Conservation (phyloP, 1,140 invertebrate genomes). For the Drosophila asahinai region DNA sequence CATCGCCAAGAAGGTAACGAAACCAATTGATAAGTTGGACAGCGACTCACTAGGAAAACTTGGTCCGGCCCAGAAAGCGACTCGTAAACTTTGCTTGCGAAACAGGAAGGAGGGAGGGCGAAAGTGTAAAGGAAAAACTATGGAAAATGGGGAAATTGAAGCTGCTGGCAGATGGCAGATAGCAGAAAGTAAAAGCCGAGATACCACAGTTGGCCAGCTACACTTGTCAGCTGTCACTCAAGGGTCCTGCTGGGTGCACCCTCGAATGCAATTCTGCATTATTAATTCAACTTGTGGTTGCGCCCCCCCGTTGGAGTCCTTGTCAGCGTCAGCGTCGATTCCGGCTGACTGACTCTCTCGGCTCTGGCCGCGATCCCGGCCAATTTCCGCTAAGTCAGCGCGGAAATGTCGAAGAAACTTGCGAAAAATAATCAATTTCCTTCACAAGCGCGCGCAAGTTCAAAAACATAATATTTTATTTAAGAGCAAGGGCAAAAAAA, state of each 20-base stretch:
- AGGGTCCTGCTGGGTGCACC: not conserved
- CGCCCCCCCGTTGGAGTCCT: not conserved
- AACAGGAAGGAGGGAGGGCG: too few relatives aligned
- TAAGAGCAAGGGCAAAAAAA: not conserved
- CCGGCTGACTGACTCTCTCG: conserved; percentile 8
- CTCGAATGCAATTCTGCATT: conserved; percentile 50
- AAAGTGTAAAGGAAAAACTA: conserved; percentile 11
- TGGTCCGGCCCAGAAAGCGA: conserved; percentile 15
- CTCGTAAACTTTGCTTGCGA: conserved; percentile 15
- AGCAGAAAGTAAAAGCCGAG: conserved; percentile 19
- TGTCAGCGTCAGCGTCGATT: conserved; percentile 8
- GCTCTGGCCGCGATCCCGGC: conserved; percentile 2
- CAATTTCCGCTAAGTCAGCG: conserved; percentile 17
- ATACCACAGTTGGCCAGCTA: conserved; percentile 2
- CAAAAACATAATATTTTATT: not conserved
- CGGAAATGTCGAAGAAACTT: conserved; percentile 27
- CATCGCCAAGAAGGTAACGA: not conserved
- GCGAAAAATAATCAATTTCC: conserved; percentile 26
- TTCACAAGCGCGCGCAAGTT: not conserved
- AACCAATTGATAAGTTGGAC: conserved; percentile 37
- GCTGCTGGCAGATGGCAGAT: conserved; percentile 19
- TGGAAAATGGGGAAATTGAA: conserved; percentile 31
- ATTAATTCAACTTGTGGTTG: conserved; percentile 51
- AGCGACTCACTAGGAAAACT: conserved; percentile 32
- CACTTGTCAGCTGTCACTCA: conserved; percentile 48